Evolutionary conservation across 2,888 invertebrate species (phyloP).

Genomic region (Deroplatys truncata): DNA sequence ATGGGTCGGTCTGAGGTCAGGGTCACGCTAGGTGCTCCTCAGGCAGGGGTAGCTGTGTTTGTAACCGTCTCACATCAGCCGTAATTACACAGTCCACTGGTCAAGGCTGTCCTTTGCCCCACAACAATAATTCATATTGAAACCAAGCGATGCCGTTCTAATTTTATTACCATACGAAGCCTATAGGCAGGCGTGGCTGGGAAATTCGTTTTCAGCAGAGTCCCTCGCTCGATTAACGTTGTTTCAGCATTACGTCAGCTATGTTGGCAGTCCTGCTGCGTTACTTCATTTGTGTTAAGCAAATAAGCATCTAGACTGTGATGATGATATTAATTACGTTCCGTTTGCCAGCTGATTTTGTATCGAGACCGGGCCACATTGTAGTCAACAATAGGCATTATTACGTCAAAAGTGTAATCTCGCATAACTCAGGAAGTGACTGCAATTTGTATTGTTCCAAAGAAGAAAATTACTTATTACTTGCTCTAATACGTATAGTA

Average conservation of each 20-base stretch:
- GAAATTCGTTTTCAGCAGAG: background rate
- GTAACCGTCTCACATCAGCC: no score
- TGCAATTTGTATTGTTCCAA: no score
- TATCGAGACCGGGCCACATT: background rate
- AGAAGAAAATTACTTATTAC: no score
- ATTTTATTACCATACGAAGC: background rate
- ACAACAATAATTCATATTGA: background rate
- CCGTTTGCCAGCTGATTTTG: background rate
- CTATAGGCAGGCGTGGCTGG: background rate
- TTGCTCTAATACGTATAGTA: no score
- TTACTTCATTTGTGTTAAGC: background rate
- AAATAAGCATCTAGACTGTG: background rate
- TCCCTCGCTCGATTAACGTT: background rate
- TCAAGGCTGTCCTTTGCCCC: background rate
- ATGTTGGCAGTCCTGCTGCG: background rate
- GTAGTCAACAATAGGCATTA: background rate
- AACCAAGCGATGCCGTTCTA: background rate
- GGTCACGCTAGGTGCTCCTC: background rate
- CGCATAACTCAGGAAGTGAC: no score
- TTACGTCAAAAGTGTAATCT: background rate
- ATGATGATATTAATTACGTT: background rate
- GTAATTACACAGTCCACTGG: background rate
- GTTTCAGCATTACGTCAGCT: background rate
- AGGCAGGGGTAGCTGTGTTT: background rate
- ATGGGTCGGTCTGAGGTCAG: no score